phyloP scores from a whole-genome alignment of 2,888 invertebrate species.

The Cryptosula pallasiana region DNA sequence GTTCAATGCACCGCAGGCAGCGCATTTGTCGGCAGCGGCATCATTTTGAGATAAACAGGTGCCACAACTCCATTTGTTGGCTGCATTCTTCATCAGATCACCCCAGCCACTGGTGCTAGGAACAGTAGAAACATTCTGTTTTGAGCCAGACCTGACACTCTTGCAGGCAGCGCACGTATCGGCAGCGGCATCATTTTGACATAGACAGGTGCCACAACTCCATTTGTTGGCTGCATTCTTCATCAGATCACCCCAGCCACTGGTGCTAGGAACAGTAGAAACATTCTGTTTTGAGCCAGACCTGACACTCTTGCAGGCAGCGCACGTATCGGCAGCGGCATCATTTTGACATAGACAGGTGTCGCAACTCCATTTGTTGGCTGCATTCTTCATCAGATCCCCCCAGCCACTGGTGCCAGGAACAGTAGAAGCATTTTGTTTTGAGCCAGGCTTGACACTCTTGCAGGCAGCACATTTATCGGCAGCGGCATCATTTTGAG shows the following conservation, averaged over 20 bases:
- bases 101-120: not conserved
- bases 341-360: not conserved
- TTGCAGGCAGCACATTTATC: not conserved
- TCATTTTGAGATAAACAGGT: not conserved
- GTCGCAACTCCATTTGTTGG: not conserved
- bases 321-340: not conserved
- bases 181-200: not conserved
- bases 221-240: not conserved
- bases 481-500: not conserved
- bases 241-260: slow-evolving; percentile 4
- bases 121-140: not conserved
- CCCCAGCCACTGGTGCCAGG: not conserved
- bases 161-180: not conserved
- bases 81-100: not conserved
- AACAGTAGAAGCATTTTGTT: not conserved
- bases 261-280: not conserved
- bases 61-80: not conserved
- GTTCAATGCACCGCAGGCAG: not conserved
- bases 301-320: not conserved
- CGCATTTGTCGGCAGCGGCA: not conserved
- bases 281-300: not conserved
- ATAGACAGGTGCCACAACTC: not conserved
- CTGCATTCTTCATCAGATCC: not conserved
- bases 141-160: not conserved
- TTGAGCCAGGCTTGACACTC: not conserved